Evolutionary conservation across 1,140 invertebrate genomes (phyloP).

Genomic region (Aphis craccivora): DNA sequence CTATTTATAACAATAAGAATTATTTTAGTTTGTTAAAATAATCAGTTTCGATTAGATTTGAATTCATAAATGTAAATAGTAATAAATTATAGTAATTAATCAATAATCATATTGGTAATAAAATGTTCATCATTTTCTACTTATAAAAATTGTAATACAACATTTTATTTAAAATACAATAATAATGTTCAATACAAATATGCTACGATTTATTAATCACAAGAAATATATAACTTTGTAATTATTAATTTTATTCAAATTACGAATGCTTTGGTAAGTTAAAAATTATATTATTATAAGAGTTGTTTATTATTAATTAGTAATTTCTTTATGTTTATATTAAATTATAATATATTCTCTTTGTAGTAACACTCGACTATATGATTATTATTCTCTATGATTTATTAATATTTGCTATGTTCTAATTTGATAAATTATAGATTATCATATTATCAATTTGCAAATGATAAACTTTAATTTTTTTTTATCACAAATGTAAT

Average conservation of each 20-base stretch:
- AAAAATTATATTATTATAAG: neutral
- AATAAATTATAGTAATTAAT: neutral
- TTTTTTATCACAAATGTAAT: too few species aligned
- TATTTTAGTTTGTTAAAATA: slow-evolving; percentile 1
- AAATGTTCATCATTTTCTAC: neutral
- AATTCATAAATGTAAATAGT: neutral
- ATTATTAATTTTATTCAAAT: neutral
- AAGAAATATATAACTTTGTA: too few species aligned
- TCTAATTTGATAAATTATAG: neutral
- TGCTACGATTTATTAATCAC: too few species aligned
- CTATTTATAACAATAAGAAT: neutral
- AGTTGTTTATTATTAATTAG: neutral
- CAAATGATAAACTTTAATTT: neutral
- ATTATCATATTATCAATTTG: neutral
- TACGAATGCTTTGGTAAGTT: neutral
- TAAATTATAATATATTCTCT: neutral
- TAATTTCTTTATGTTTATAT: neutral
- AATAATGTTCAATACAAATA: neutral
- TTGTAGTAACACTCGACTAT: neutral
- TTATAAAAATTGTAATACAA: neutral
- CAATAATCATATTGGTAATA: neutral
- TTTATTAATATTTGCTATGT: neutral
- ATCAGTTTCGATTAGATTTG: neutral
- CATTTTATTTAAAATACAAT: neutral
- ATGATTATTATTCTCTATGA: neutral